A percentile compares a stretch with the other conserved stretches of the same genome.
Evolutionary conservation across 1,140 invertebrate species (phyloP).

Genomic region (Caenorhabditis briggsae): DNA sequence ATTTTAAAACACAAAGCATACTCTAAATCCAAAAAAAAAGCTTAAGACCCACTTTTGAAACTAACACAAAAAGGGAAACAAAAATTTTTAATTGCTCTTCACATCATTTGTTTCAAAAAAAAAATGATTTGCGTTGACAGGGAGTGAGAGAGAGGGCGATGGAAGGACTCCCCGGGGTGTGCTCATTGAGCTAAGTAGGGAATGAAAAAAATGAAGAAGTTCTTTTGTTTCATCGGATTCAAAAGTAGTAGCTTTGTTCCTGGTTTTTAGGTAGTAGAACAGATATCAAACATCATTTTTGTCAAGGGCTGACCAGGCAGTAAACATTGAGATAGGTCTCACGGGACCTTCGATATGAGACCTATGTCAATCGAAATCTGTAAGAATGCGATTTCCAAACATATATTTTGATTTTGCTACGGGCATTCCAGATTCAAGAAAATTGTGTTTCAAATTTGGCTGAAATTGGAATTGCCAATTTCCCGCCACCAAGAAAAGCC

Average conservation of each 20-base stretch:
- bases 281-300: too few relatives aligned
- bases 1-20: neutral
- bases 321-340: too few relatives aligned
- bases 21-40: neutral
- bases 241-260: neutral
- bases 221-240: neutral
- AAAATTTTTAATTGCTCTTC: slow-evolving; percentile 9
- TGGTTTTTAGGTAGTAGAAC: too few relatives aligned
- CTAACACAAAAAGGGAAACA: neutral
- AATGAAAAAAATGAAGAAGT: neutral
- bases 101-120: slow-evolving; percentile 2
- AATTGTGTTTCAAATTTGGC: too few relatives aligned
- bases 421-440: too few relatives aligned
- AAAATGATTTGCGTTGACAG: neutral
- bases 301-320: too few relatives aligned
- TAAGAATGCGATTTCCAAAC: too few relatives aligned
- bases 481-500: too few relatives aligned
- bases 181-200: neutral
- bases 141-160: neutral
- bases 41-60: neutral
- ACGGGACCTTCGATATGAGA: too few relatives aligned
- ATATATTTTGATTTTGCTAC: too few relatives aligned
- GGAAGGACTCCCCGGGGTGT: slow-evolving; percentile 14
- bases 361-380: too few relatives aligned
- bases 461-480: too few relatives aligned